These are phyloP conservation scores for Patella ulyssiponensis DNA, from an alignment of 2,888 invertebrate genomes.

Conservation along the genomic window DNA sequence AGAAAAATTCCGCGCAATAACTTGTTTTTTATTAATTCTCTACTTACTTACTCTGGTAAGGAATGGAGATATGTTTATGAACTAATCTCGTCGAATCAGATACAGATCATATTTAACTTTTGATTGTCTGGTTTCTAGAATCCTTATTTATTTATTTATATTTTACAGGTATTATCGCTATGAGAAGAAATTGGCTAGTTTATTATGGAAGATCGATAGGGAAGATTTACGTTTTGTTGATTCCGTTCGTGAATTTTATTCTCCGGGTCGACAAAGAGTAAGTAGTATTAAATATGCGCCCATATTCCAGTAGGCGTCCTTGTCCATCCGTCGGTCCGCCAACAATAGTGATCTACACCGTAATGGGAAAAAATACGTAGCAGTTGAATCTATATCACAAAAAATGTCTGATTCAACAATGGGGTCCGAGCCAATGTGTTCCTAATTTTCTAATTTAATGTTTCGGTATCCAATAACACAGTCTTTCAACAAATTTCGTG, in stretches of 20 bases:
- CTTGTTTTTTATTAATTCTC: not conserved
- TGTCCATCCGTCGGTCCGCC: no score
- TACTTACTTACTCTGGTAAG: not conserved
- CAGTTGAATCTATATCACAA: no score
- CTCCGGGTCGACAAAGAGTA: conserved; percentile 38
- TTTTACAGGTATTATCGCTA: conserved; percentile 90
- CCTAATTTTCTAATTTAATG: no score
- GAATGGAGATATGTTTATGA: no score
- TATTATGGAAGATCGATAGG: conserved; percentile 96
- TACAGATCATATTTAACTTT: not conserved
- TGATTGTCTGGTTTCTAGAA: not conserved
- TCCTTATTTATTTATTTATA: not conserved
- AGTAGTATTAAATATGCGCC: not conserved
- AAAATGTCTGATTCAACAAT: no score
- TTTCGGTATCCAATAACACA: no score
- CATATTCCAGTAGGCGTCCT: no score
- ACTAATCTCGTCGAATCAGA: not conserved
- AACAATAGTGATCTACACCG: no score
- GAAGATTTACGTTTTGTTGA: conserved; percentile 78
- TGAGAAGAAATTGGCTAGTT: conserved; percentile 95
- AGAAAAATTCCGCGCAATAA: not conserved
- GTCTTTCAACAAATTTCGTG: no score
- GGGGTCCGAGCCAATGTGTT: no score
- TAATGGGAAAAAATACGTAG: no score
- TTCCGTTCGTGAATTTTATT: conserved; percentile 42